These are phyloP conservation scores for Trematomus loennbergii DNA, from an alignment of 2,113 vertebrate species.

Conservation along the genomic window DNA sequence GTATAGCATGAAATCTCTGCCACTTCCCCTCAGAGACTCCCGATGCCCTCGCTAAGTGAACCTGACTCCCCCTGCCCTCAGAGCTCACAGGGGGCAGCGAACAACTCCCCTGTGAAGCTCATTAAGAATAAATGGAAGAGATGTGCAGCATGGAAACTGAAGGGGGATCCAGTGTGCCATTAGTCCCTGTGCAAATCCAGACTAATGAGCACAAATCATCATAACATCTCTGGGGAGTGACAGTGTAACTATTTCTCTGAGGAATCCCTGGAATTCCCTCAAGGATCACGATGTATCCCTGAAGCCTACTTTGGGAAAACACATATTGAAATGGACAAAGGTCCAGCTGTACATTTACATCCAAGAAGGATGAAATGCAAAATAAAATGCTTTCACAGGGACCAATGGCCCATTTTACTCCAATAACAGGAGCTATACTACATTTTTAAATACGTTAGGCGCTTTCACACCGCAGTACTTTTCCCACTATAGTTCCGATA, in stretches of 20 bases:
- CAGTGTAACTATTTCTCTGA: background rate
- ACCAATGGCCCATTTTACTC: too few species aligned
- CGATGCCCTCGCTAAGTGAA: slow-evolving; percentile 33
- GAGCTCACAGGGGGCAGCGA: slow-evolving; percentile 32
- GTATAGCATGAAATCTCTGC: slow-evolving; percentile 7
- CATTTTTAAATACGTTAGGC: too few species aligned
- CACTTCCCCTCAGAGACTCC: slow-evolving; percentile 7
- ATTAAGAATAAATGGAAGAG: slow-evolving; percentile 49
- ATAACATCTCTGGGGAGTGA: slow-evolving; percentile 31
- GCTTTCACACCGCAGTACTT: too few species aligned
- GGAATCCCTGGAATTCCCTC: slow-evolving; percentile 9
- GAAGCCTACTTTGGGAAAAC: slow-evolving; percentile 15
- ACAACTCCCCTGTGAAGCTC: slow-evolving; percentile 51
- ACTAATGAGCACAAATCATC: slow-evolving; percentile 59
- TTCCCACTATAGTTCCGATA: too few species aligned
- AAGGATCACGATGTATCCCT: slow-evolving; percentile 2
- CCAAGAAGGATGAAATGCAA: slow-evolving; percentile 1
- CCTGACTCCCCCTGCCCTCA: slow-evolving; percentile 51
- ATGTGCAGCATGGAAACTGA: slow-evolving; percentile 18
- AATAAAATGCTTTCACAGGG: too few species aligned
- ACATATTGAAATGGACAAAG: slow-evolving; percentile 1
- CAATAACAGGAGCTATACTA: too few species aligned
- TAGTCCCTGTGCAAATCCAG: slow-evolving; percentile 34
- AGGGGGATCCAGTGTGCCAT: slow-evolving; percentile 18
- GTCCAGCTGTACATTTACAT: background rate